These are phyloP conservation scores for Chloroclystis v-ata DNA, from an alignment of 2,888 invertebrate species.

Conservation along the genomic window DNA sequence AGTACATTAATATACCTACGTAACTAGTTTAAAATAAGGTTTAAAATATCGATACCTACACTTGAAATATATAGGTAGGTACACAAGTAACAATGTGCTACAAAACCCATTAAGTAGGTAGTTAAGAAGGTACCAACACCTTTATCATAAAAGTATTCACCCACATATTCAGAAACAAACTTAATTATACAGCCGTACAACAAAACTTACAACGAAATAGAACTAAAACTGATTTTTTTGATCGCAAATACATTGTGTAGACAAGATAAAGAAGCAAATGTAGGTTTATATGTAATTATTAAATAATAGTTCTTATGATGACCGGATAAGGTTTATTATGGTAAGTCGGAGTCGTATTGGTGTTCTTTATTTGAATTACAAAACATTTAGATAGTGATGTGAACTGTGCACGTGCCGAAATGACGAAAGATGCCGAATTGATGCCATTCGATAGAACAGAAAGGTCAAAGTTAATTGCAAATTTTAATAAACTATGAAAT, in stretches of 20 bases:
- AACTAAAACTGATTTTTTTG: background rate
- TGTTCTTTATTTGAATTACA: conserved; percentile 4
- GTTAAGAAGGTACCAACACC: background rate
- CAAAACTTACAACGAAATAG: background rate
- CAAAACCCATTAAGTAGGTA: background rate
- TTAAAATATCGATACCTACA: too few species aligned
- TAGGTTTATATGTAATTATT: background rate
- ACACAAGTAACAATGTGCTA: too few species aligned
- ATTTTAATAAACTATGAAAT: too few species aligned
- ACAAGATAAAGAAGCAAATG: conserved; percentile 3
- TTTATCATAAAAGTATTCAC: conserved; percentile 11
- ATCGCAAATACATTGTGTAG: background rate
- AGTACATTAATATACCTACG: too few species aligned
- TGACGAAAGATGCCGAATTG: background rate
- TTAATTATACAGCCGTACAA: conserved; percentile 5
- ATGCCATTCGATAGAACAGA: too few species aligned
- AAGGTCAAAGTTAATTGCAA: too few species aligned
- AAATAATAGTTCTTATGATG: conserved; percentile 2
- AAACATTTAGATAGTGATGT: conserved; percentile 12
- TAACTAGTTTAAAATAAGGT: too few species aligned
- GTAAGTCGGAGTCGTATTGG: background rate
- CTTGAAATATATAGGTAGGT: conserved; percentile 2
- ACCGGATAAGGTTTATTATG: background rate
- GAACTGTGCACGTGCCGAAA: background rate
- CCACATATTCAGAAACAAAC: conserved; percentile 9